phyloP scores from a whole-genome alignment of 23 tunicate species.

The Trididemnum clinides region DNA sequence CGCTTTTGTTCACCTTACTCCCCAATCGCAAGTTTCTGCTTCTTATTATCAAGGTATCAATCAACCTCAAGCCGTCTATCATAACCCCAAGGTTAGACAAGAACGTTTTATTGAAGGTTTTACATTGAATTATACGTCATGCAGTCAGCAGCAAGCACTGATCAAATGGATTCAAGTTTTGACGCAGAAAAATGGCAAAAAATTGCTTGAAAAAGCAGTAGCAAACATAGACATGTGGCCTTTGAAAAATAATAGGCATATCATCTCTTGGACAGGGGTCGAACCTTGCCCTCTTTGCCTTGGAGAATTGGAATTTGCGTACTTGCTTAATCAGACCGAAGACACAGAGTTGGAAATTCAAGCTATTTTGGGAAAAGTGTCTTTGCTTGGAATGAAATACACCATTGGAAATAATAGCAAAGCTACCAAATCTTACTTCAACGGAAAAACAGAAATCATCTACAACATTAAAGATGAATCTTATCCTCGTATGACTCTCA shows the following conservation, averaged over 20 bases:
- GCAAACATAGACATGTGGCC: conserved; percentile 31
- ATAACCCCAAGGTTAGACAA: not conserved
- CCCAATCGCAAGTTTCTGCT: not conserved
- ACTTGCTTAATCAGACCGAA: not conserved
- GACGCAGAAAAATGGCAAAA: not conserved
- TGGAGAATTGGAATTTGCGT: not conserved
- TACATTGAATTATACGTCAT: not conserved
- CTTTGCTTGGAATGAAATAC: conserved; percentile 11
- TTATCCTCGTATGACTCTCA: not conserved
- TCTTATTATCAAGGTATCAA: not conserved
- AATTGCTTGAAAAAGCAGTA: not conserved
- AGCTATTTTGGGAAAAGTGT: not conserved
- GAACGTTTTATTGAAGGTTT: not conserved
- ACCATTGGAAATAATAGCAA: not conserved
- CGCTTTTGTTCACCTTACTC: not conserved
- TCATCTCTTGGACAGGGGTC: not conserved
- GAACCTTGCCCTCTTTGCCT: not conserved
- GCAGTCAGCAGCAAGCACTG: not conserved
- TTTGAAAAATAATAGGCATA: not conserved
- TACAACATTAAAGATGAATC: not conserved
- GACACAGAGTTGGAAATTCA: not conserved
- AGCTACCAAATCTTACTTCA: not conserved
- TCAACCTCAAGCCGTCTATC: not conserved
- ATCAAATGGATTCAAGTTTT: not conserved
- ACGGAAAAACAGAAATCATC: not conserved